phyloP scores from a whole-genome alignment of 2,797 vertebrate genomes.

The Chiloscyllium punctatum region DNA sequence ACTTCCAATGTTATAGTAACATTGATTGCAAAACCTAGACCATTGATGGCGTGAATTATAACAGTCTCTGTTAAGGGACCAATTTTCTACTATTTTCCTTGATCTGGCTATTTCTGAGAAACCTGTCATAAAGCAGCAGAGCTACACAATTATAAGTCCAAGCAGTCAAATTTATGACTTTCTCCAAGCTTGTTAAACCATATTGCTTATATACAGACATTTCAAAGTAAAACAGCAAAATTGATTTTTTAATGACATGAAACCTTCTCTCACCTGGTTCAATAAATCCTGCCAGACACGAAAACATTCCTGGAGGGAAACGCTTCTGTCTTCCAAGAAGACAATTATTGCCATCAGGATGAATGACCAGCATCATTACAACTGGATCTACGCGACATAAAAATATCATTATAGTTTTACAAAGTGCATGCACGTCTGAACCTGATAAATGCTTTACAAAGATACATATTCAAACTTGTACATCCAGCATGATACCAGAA shows the following conservation, averaged over 20 bases:
- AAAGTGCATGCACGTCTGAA: not conserved
- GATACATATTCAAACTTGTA: not conserved
- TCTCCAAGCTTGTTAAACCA: not conserved
- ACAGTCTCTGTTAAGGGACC: not conserved
- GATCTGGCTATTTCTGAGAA: not conserved
- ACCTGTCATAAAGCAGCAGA: not conserved
- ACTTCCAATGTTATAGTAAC: not conserved
- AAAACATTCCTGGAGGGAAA: constrained; percentile 79
- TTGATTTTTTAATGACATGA: constrained; percentile 21
- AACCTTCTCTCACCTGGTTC: constrained; percentile 72
- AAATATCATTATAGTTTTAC: not conserved
- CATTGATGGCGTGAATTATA: not conserved
- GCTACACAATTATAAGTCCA: not conserved
- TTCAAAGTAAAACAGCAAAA: constrained; percentile 28
- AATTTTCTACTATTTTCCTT: not conserved
- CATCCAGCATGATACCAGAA: not conserved
- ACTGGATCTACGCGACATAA: constrained; percentile 72
- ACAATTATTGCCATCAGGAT: constrained; percentile 84
- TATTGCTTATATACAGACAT: constrained; percentile 21
- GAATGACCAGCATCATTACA: constrained; percentile 92
- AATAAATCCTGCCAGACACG: constrained; percentile 88
- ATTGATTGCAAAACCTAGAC: not conserved
- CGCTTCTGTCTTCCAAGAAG: constrained; percentile 84
- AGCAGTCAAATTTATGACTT: constrained; percentile 12
- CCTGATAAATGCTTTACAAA: not conserved